Evolutionary conservation across 2,888 invertebrate genomes (phyloP).

Genomic region (Micropterix aruncella): DNA sequence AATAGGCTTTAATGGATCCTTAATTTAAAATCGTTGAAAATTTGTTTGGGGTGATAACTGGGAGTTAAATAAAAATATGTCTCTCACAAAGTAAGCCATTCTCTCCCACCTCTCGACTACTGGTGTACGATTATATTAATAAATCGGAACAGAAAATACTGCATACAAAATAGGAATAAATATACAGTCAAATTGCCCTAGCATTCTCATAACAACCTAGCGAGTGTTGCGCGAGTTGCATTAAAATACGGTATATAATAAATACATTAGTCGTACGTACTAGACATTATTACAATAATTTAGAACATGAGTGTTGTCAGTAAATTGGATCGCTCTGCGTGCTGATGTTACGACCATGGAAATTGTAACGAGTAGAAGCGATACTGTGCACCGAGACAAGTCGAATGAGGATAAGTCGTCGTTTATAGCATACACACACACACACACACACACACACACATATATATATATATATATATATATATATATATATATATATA

Average conservation of each 20-base stretch:
- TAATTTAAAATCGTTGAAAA: not conserved
- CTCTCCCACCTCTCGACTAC: too few relatives aligned
- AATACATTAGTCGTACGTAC: conserved; percentile 4
- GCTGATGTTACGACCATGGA: too few relatives aligned
- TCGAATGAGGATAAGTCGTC: too few relatives aligned
- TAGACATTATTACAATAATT: conserved; percentile 4
- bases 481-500: too few relatives aligned
- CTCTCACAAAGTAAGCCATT: too few relatives aligned
- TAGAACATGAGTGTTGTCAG: conserved; percentile 8
- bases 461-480: too few relatives aligned
- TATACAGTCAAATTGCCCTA: not conserved
- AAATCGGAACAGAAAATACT: not conserved
- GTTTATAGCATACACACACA: too few relatives aligned
- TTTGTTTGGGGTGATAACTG: not conserved
- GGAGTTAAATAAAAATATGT: not conserved
- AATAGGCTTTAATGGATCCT: not conserved
- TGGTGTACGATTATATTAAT: not conserved
- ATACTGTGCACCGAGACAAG: too few relatives aligned
- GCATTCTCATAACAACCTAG: not conserved
- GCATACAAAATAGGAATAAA: not conserved
- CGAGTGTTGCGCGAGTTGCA: conserved; percentile 3
- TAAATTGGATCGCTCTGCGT: not conserved
- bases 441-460: too few relatives aligned
- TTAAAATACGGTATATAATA: conserved; percentile 7
- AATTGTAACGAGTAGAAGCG: too few relatives aligned